phyloP scores from a whole-genome alignment of 2,797 vertebrate genomes.

The Microctenopoma stevenorrisi region DNA sequence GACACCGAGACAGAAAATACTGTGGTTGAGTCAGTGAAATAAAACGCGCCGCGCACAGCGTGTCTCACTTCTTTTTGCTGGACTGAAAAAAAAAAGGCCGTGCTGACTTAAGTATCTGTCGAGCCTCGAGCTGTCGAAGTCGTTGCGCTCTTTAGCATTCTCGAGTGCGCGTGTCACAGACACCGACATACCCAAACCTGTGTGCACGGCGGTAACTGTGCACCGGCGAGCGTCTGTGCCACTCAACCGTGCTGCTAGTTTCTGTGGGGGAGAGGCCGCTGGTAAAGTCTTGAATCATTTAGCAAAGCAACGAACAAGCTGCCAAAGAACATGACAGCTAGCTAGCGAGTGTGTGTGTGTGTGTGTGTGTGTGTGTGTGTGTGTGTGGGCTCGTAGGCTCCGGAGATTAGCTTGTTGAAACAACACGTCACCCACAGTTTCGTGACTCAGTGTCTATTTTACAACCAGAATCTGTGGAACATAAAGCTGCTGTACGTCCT shows the following conservation, averaged over 20 bases:
- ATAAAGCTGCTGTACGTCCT: conserved; percentile 10
- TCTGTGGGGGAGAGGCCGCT: conserved; percentile 36
- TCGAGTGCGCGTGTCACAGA: conserved; percentile 50
- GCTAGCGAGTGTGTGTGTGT: conserved; percentile 2
- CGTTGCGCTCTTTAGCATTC: conserved; percentile 52
- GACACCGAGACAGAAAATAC: conserved; percentile 53
- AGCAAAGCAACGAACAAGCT: conserved; percentile 50
- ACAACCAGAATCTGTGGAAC: conserved; percentile 4
- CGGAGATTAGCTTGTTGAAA: conserved; percentile 50
- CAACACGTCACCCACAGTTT: conserved; percentile 32
- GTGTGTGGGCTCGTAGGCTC: background rate
- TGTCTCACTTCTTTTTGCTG: conserved; percentile 52
- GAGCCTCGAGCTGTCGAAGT: conserved; percentile 58
- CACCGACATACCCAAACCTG: conserved; percentile 39
- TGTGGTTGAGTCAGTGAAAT: conserved; percentile 40
- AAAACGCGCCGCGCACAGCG: conserved; percentile 13
- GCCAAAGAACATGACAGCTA: conserved; percentile 54
- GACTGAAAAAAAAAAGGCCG: conserved; percentile 39
- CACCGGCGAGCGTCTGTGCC: conserved; percentile 49
- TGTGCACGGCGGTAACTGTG: conserved; percentile 55
- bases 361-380: background rate
- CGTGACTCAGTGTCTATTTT: conserved; percentile 24
- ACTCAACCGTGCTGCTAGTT: conserved; percentile 38
- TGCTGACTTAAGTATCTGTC: conserved; percentile 49
- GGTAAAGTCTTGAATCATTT: conserved; percentile 46